phyloP scores from a whole-genome alignment of 1,140 invertebrate genomes.

The Anthonomus grandis region DNA sequence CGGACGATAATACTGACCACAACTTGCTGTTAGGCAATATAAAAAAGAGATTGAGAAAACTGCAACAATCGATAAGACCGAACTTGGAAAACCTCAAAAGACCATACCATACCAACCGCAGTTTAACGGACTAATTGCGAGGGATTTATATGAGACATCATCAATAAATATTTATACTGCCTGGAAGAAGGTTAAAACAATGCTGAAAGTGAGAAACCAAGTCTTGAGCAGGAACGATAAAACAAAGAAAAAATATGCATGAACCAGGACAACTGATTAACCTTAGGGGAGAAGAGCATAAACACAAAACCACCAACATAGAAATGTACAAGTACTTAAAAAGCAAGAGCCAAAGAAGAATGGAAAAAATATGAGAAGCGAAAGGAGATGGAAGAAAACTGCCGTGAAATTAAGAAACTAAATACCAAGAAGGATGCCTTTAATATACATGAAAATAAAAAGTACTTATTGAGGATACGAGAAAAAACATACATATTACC shows the following conservation, averaged over 20 bases:
- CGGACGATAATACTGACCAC: background rate
- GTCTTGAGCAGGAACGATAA: background rate
- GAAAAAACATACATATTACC: no score
- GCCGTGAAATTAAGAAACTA: background rate
- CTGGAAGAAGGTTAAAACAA: no score
- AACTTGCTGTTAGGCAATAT: background rate
- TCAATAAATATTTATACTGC: background rate
- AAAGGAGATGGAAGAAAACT: background rate
- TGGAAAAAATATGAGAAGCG: background rate
- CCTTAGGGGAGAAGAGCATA: background rate
- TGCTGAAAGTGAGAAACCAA: background rate
- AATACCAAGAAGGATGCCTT: background rate
- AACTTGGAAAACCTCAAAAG: background rate
- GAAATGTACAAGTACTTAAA: background rate
- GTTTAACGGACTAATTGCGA: no score
- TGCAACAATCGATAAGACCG: background rate
- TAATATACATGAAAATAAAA: background rate
- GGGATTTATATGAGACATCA: background rate
- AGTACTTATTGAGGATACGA: no score
- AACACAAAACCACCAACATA: background rate
- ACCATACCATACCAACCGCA: background rate
- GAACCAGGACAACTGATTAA: background rate
- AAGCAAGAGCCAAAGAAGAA: background rate
- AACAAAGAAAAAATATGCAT: background rate
- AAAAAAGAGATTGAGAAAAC: background rate